These are phyloP conservation scores for Pyxicephalus adspersus DNA, from an alignment of 2,113 vertebrate genomes.

Conservation along the genomic window DNA sequence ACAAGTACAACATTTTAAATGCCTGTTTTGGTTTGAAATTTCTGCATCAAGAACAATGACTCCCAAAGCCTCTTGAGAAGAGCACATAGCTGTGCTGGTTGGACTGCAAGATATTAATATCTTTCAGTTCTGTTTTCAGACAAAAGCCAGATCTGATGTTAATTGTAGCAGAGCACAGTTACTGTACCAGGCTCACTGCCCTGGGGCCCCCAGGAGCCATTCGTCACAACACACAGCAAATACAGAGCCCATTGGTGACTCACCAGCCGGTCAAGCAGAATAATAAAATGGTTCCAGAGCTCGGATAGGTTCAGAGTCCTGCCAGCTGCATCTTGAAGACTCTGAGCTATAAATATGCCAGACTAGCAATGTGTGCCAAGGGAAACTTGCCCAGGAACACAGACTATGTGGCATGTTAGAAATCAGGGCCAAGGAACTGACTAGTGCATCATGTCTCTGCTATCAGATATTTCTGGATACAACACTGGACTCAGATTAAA, in stretches of 20 bases:
- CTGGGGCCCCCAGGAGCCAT: neutral
- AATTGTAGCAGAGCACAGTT: neutral
- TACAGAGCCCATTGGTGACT: neutral
- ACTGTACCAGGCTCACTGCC: neutral
- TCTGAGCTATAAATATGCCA: neutral
- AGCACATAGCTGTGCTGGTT: neutral
- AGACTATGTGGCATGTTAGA: neutral
- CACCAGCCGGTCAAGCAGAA: too few relatives aligned
- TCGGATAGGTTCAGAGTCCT: neutral
- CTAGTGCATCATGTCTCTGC: too few relatives aligned
- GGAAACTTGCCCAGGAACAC: neutral
- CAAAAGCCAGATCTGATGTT: neutral
- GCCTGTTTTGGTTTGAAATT: too few relatives aligned
- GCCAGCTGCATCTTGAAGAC: neutral
- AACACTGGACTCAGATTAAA: too few relatives aligned
- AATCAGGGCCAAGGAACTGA: neutral
- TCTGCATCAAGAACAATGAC: too few relatives aligned
- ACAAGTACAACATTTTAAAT: too few relatives aligned
- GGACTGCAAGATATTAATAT: neutral
- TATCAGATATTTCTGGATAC: too few relatives aligned
- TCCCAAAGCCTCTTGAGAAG: neutral
- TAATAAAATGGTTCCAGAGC: too few relatives aligned
- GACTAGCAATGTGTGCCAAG: neutral
- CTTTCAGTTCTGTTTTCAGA: neutral
- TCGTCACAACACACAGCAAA: neutral